A percentile compares a stretch with the other conserved stretches of the same genome.
Evolutionary conservation across 2,797 vertebrate genomes (phyloP).

Genomic region (Florisuga fusca): DNA sequence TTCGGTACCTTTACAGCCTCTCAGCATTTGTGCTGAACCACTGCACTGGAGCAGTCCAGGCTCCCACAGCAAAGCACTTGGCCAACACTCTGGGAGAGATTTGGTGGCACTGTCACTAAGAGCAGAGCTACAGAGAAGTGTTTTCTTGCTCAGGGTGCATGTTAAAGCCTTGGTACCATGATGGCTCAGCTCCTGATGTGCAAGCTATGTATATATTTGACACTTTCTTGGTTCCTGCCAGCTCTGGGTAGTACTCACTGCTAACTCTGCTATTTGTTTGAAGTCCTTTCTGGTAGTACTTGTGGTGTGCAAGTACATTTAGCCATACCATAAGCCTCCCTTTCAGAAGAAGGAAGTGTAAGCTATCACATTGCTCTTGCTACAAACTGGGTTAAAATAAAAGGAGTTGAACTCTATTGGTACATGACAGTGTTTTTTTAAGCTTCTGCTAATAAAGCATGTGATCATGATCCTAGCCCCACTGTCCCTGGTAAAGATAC

Average conservation of each 20-base stretch:
- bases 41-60: not conserved
- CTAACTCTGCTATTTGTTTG: not conserved
- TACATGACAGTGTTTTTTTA: not conserved
- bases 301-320: not conserved
- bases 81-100: not conserved
- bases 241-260: not conserved
- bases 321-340: rapidly evolving
- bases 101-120: not conserved
- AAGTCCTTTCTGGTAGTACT: not conserved
- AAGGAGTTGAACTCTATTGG: not conserved
- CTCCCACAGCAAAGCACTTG: not conserved
- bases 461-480: not conserved
- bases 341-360: not conserved
- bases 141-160: not conserved
- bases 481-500: not conserved
- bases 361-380: not conserved
- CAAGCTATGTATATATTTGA: not conserved
- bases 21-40: not conserved
- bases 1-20: not conserved
- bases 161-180: not conserved
- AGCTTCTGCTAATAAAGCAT: not conserved
- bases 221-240: not conserved
- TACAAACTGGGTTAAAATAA: not conserved
- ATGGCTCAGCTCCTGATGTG: not conserved
- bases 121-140: not conserved